Base-by-base conservation (phyloP, 1,140 invertebrate species). In the Diorhabda carinulata region DNA sequence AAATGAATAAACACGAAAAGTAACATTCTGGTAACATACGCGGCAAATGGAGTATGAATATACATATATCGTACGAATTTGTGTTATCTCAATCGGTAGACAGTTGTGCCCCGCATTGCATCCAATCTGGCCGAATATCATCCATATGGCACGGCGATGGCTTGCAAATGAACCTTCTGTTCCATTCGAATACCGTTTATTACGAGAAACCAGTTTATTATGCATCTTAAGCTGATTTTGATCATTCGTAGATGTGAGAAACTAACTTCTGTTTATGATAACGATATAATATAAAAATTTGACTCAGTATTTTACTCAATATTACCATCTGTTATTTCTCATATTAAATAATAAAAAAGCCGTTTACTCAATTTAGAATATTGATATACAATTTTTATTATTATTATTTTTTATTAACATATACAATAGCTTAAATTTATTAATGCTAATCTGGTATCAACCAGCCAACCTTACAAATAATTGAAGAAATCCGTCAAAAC, bases 1-100 rank as follows among this genome's bases (percentile, higher is more conserved):
- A 64, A 64, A 67, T 67, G 65, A 67, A 44, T 57, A 67, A 67
- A 67, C 65, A 67, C 65, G 65, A 67, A 67, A 67, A 67, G 65
- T 45, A 67, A 67, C 65, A 67, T 67, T 67, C 65, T 57, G 65
- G 65, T 57, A 67, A 57, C 65, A 67, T 67, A 67, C 65, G 65
- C 65, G 65, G 45, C 65, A 67, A 67, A 67, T 67, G 65, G 65
- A 67, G 65, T 59, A 67, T 67, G 65, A 67, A 67, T 67, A 64
- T 43, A 10, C 25, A 25, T 25, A 25, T 25, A 25, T 25, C 47
- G 6, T 8, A 52, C 47, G n/a, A 52, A 52, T 25, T n/a, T 57
- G 65, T 56, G 65, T 67, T 67, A 67, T 67, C 65, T 67, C 65
- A 60, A 67, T 67, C 65, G 44, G 43, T 7, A 67, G 65, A 67